phyloP scores from a whole-genome alignment of 2,113 vertebrate genomes.

The Heterocephalus glaber region DNA sequence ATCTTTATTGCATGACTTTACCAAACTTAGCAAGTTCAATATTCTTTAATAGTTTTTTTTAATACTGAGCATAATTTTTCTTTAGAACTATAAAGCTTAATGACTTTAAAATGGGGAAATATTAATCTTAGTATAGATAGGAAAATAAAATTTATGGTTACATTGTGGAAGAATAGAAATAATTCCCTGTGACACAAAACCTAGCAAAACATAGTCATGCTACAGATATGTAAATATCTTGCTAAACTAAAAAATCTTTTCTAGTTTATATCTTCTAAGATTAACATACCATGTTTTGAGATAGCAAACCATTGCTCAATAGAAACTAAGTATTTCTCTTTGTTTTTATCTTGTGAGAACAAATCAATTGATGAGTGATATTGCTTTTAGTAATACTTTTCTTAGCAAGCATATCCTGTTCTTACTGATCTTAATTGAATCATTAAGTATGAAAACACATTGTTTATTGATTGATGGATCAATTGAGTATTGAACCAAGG shows the following conservation, averaged over 20 bases:
- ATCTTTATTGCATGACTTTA: neutral
- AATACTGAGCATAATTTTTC: constrained; percentile 15
- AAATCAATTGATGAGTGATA: neutral
- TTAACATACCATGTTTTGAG: neutral
- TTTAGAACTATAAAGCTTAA: neutral
- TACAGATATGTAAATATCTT: neutral
- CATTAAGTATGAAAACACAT: neutral
- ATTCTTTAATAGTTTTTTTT: constrained; percentile 42
- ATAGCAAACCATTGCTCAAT: neutral
- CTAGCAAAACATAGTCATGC: neutral
- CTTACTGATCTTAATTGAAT: neutral
- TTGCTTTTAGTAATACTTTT: neutral
- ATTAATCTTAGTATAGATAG: constrained; percentile 19
- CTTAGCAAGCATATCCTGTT: neutral
- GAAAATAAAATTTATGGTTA: neutral
- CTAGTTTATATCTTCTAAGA: neutral
- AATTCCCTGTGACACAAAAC: neutral
- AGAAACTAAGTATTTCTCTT: neutral
- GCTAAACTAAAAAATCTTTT: neutral
- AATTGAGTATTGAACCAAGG: neutral
- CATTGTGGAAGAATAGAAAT: neutral
- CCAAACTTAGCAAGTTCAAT: neutral
- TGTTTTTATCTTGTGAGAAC: neutral
- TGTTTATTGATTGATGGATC: neutral
- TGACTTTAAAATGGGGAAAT: constrained; percentile 32